Evolutionary conservation across 2,888 invertebrate species (phyloP), one percentile per base, ranked within the genome.

Genomic region (Dryadula phaetusa): DNA sequence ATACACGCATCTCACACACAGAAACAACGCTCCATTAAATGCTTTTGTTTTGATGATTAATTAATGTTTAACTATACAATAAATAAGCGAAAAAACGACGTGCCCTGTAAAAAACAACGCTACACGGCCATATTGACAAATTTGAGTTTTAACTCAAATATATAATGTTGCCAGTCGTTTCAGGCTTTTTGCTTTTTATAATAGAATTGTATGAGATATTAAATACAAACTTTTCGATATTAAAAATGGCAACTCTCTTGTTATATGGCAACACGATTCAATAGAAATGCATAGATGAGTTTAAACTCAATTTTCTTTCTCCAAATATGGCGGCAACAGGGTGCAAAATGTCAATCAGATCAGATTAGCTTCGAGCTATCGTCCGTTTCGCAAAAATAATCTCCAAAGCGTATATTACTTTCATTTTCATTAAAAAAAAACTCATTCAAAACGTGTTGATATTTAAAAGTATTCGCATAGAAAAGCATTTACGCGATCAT

Each of bases 1-100:
- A 75, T 74, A 75, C 75, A 74, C 75, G 83, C 80, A 77, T 76
- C 81, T 76, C 81, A 79, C 82, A 71, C 61, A 64, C 64, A 53
- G 16, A 64, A 58, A 47, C 47, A 64, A 52, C 22, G 42, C 64
- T 64, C 14, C 47, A 47, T 84, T 90, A 90, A 90, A 90, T 90
- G 90, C 90, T 84, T 72, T 49, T 49, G 37, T 56, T 42, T 66
- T 65, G 65, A 70, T 61, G 64, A 67, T 67, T 69, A 71, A 67
- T 67, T 69, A 71, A 66, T 66, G 67, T 64, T 69, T 71, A 73
- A 66, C 68, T 73, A 70, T 70, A 73, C 70, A 73, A 69, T 73
- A 69, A 73, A 72, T 73, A 70, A 70, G 66, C 65, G 58, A 69
- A 66, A 54, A 62, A 37, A 40, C 60, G 65, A 40, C 60, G 65